Percentiles rank a stretch among this genome's conserved stretches.
These are phyloP conservation scores for Lissonota sp. DNA, from an alignment of 2,888 invertebrate species.

Conservation along the genomic window DNA sequence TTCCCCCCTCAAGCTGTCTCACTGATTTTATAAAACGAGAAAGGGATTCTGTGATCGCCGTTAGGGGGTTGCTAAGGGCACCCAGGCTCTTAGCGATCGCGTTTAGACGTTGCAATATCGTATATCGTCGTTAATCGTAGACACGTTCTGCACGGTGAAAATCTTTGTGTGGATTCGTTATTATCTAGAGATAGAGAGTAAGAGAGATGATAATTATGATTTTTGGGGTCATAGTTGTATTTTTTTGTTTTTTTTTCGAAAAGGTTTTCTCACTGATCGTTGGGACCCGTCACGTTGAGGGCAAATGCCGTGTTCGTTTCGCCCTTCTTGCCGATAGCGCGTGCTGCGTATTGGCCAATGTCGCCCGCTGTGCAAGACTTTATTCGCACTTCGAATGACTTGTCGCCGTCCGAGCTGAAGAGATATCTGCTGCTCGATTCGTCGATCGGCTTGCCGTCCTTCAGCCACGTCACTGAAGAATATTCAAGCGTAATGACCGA, in stretches of 20 bases:
- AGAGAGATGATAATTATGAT: slow-evolving; percentile 34
- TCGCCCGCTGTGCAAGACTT: slow-evolving; percentile 90
- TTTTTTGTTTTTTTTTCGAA: slow-evolving; percentile 3
- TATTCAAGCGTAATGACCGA: not conserved
- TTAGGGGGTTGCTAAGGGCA: too few species aligned
- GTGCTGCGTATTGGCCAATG: slow-evolving; percentile 94
- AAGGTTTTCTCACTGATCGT: slow-evolving; percentile 84
- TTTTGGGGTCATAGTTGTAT: too few species aligned
- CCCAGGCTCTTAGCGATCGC: too few species aligned
- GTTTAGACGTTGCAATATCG: not conserved
- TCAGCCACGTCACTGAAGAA: slow-evolving; percentile 90
- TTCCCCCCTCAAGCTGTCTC: not conserved
- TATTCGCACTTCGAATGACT: slow-evolving; percentile 92
- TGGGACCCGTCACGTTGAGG: slow-evolving; percentile 89
- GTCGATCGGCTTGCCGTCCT: slow-evolving; percentile 95
- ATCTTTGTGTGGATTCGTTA: slow-evolving; percentile 18
- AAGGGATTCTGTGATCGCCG: not conserved
- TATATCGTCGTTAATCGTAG: too few species aligned
- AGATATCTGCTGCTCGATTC: slow-evolving; percentile 91
- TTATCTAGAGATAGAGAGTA: slow-evolving; percentile 19
- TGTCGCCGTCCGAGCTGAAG: slow-evolving; percentile 93
- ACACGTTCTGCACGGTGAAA: too few species aligned
- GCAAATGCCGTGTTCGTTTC: slow-evolving; percentile 94
- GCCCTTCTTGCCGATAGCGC: slow-evolving; percentile 93
- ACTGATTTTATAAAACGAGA: not conserved